A percentile compares a stretch with the other conserved stretches of the same genome.
These are phyloP conservation scores for Limosa lapponica DNA, from an alignment of 2,797 vertebrate species.

Conservation along the genomic window DNA sequence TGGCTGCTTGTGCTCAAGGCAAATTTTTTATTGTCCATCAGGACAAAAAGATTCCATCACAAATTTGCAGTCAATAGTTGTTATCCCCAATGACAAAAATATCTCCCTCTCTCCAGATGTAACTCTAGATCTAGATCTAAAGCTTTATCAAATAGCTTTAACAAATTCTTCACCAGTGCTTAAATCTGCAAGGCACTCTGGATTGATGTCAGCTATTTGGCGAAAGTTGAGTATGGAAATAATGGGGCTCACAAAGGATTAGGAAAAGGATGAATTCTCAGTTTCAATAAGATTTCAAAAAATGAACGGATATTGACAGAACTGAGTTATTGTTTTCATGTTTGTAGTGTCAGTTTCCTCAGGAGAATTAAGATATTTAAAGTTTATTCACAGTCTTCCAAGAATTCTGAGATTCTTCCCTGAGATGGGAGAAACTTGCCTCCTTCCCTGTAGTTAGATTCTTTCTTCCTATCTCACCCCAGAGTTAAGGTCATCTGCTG, in stretches of 20 bases:
- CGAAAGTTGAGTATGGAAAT: neutral
- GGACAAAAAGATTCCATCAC: too few relatives aligned
- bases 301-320: neutral
- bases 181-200: neutral
- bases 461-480: neutral
- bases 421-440: neutral
- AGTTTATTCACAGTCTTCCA: neutral
- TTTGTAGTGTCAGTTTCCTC: neutral
- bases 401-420: neutral
- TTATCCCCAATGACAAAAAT: neutral
- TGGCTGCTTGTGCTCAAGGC: neutral
- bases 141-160: neutral
- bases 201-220: neutral
- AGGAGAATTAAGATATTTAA: neutral
- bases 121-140: neutral
- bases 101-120: neutral
- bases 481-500: neutral
- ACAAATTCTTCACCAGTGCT: neutral
- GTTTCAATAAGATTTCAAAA: neutral
- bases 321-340: neutral
- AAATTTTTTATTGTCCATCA: neutral
- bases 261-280: neutral
- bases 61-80: neutral
- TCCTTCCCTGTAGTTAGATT: neutral
- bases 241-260: neutral